Percentiles rank a stretch among this genome's conserved stretches.
Evolutionary conservation across 1,140 invertebrate species (phyloP).

Genomic region (Stegodyphus mimosarum): DNA sequence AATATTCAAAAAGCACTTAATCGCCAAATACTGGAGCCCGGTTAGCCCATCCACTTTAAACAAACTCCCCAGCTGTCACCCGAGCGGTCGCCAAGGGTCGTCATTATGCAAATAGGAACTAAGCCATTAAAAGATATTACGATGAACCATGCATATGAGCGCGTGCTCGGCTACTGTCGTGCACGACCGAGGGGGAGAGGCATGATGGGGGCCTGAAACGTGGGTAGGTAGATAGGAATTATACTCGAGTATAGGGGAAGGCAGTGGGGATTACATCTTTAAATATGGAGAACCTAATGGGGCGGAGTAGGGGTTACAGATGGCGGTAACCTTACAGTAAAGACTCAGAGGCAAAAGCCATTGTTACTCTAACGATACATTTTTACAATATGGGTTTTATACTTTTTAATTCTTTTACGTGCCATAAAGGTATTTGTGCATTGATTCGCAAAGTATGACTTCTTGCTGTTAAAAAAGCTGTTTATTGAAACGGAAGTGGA

Average conservation of each 20-base stretch:
- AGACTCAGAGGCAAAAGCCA: conserved; percentile 40
- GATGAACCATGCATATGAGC: conserved; percentile 36
- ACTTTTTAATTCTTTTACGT: conserved; percentile 1
- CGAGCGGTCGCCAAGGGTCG: conserved; percentile 41
- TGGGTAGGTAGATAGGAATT: conserved; percentile 9
- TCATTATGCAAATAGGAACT: conserved; percentile 51
- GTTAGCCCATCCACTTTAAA: neutral
- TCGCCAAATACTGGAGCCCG: conserved; percentile 4
- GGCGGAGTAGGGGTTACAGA: conserved; percentile 31
- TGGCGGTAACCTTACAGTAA: conserved; percentile 26
- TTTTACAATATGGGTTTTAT: conserved; percentile 10
- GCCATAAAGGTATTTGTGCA: conserved; percentile 4
- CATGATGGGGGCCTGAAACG: neutral
- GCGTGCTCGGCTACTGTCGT: conserved; percentile 29
- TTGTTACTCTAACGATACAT: conserved; percentile 43
- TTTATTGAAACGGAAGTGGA: too few relatives aligned
- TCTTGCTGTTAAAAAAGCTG: too few relatives aligned
- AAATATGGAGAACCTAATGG: conserved; percentile 41
- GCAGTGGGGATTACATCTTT: neutral
- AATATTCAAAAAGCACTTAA: neutral
- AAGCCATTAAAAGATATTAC: conserved; percentile 53
- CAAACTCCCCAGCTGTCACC: conserved; percentile 34
- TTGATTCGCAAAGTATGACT: too few relatives aligned
- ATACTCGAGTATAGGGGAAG: conserved; percentile 2
- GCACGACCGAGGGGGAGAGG: neutral